Percentiles rank a stretch among this genome's conserved stretches.
These are phyloP conservation scores for Sicus ferrugineus DNA, from an alignment of 2,888 invertebrate genomes.

Conservation along the genomic window DNA sequence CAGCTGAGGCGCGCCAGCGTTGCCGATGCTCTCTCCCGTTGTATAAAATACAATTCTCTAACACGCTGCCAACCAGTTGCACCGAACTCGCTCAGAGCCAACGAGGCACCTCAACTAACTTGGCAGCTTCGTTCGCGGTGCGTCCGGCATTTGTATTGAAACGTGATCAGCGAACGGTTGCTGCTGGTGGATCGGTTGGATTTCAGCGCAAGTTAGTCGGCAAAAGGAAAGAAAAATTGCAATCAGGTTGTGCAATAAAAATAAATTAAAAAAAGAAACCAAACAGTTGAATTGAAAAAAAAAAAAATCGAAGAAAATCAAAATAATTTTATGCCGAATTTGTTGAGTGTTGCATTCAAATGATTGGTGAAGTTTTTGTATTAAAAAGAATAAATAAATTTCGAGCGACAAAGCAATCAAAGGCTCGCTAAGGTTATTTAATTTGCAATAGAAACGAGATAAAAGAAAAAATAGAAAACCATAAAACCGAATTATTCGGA, in stretches of 20 bases:
- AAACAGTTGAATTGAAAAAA: too few relatives aligned
- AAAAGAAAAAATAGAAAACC: too few relatives aligned
- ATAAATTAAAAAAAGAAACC: not conserved
- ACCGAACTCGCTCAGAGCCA: slow-evolving; percentile 21
- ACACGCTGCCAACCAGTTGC: slow-evolving; percentile 38
- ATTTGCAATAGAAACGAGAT: too few relatives aligned
- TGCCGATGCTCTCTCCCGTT: slow-evolving; percentile 3
- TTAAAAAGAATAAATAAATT: not conserved
- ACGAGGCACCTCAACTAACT: slow-evolving; percentile 9
- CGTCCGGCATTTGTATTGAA: slow-evolving; percentile 20
- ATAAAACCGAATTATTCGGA: too few relatives aligned
- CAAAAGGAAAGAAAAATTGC: slow-evolving; percentile 10
- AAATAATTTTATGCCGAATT: slow-evolving; percentile 14
- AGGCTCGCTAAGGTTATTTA: too few relatives aligned
- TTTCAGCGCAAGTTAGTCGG: not conserved
- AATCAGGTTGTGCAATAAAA: slow-evolving; percentile 16
- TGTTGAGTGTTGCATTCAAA: not conserved
- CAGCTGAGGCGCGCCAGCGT: not conserved
- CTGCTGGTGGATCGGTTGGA: slow-evolving; percentile 11
- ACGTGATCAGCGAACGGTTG: slow-evolving; percentile 26
- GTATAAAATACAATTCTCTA: slow-evolving; percentile 38
- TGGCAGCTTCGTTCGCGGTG: not conserved
- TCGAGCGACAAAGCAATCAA: too few relatives aligned
- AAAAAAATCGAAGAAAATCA: slow-evolving; percentile 1
- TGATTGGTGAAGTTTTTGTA: not conserved